Base-by-base conservation (phyloP, 2,797 vertebrate species). In the Thunnus albacares region DNA sequence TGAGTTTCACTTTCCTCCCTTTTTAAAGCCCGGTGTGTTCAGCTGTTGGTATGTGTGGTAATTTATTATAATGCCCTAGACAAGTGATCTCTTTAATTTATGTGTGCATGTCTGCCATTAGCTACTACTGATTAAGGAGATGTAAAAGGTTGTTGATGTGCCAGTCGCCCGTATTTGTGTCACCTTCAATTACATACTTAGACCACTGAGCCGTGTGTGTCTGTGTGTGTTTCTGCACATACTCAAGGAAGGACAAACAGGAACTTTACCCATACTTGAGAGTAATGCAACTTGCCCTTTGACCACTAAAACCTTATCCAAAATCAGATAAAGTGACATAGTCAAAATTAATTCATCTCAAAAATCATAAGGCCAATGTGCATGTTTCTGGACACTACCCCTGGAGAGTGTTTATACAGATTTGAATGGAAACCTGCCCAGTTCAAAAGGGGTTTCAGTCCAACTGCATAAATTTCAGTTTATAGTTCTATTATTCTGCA, bases 161-260 rank as follows among this genome's bases (percentile, higher is more conserved):
- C 72, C 63, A 76, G 57, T 71, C 55, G 0, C 33, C 61, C 49
- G 1, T 81, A 71, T 83, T 81, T 66, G 82, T 81, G 86, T 91
- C 86, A 89, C 87, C 90, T 91, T 91, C 86, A 77, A 88, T 91
- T 89, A 88, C 28, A 75, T 78, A 85, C 82, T 88, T 68, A 87
- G 82, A 85, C 58, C 84, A 85, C 45, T 87, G 85, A 87, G 76
- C 73, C 65, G 9, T 79, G 47, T 61, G 43, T 56, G 60, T 67
- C n/a, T 66, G 55, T 45, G 22, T 41, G 13, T 68, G 35, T 61
- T 59, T 78, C 45, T 60, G 64, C 64, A 59, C 45, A 56, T 18
- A 57, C 30, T 53, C 5, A 47, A 49, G 24, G 4, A 77, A 26
- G 43, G 51, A 58, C 33, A 62, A 57, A 59, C 3, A 51, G 5